Base-by-base conservation (phyloP, 2,113 vertebrate genomes). In the Ageneiosus marmoratus region DNA sequence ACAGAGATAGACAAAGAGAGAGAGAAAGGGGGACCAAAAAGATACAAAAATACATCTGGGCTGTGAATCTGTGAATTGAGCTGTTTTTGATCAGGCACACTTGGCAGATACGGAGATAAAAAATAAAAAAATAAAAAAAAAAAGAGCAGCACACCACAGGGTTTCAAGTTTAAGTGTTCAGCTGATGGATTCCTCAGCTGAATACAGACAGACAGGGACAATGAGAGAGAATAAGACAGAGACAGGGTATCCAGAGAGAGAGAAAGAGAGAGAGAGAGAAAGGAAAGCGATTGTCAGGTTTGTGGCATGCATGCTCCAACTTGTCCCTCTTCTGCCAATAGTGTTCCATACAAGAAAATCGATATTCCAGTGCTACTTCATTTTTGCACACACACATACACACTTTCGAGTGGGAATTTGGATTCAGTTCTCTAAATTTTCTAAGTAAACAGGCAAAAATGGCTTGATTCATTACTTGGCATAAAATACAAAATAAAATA, bases 381-480 rank as follows among this genome's bases (percentile, higher is more conserved):
- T 37, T 58, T 46, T 72, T 50, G 27, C 32, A 37, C 37, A 58
- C 51, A 60, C 62, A 74, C 73, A 58, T 62, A 53, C 70, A 70
- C 46, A 13, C 24, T 70, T 34, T 82, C 44, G 37, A 62, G 55
- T 74, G 72, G 56, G 53, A 46, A 58, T 60, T 56, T 74, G 18
- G 41, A 48, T 50, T 51, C 7, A 24, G 77, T 41, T 50, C 34
- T 37, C 18, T 55, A 9, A 70, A 91, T 93, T 93, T 89, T 91
- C 92, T 93, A 90, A 91, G 92, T 92, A 93, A 94, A 92, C 93
- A 91, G 93, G 91, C 93, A 93, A 93, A 93, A 84, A 86, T 81
- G 87, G 83, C 94, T 94, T 93, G 91, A 93, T 93, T 93, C 93
- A 93, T 82, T 92, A 94, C 94, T 92, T 94, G 93, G 93, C 94